Conservation (phyloP, 2,797 vertebrate species). For the Microctenopoma lineatum region DNA sequence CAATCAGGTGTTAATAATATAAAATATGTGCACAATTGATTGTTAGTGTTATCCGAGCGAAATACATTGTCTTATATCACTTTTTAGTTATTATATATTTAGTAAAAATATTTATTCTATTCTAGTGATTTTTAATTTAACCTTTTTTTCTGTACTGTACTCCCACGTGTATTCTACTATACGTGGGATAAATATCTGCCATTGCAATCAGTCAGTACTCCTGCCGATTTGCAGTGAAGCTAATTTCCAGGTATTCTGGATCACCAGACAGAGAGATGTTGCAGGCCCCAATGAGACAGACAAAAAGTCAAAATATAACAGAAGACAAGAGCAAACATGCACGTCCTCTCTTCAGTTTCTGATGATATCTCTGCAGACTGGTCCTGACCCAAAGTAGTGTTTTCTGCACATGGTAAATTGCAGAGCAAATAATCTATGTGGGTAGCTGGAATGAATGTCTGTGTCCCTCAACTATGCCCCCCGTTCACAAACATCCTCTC, state of each 20-base stretch:
- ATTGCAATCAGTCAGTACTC: background rate
- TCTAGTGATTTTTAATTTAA: too few species aligned
- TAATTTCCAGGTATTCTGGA: background rate
- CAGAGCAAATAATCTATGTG: conserved; percentile 51
- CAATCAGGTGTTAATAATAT: conserved; percentile 34
- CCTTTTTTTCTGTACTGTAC: background rate
- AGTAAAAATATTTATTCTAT: too few species aligned
- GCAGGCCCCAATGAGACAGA: background rate
- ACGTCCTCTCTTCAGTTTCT: conserved; percentile 1
- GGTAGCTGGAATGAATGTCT: conserved; percentile 12
- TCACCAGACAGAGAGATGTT: too few species aligned
- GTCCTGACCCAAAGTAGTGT: conserved; percentile 35
- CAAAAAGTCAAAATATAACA: background rate
- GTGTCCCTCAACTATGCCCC: conserved; percentile 49
- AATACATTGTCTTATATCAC: too few species aligned
- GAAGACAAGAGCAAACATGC: background rate
- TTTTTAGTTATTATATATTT: too few species aligned
- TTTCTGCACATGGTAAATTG: conserved; percentile 36
- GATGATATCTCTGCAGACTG: background rate
- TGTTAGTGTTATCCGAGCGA: too few species aligned
- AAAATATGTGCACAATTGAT: too few species aligned
- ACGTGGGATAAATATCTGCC: background rate
- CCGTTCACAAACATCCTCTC: conserved; percentile 65
- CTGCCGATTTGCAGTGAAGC: background rate
- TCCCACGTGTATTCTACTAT: too few species aligned